Evolutionary conservation across 1,140 invertebrate species (phyloP).

Genomic region (Telenomus remus): DNA sequence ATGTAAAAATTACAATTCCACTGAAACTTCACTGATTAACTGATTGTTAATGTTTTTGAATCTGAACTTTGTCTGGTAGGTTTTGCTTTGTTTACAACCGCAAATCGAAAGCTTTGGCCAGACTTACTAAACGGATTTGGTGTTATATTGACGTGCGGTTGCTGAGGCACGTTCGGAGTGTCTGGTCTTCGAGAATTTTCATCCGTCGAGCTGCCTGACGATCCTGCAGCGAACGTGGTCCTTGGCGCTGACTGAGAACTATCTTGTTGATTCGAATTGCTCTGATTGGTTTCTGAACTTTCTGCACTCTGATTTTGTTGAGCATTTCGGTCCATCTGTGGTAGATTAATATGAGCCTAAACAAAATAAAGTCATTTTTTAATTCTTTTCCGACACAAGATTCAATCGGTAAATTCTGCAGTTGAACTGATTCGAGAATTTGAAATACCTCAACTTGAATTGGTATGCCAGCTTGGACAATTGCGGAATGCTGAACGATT

Average conservation of each 20-base stretch:
- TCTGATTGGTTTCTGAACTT: conserved; percentile 59
- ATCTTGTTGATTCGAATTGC: conserved; percentile 13
- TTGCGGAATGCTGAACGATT: conserved; percentile 82
- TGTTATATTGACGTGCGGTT: conserved; percentile 53
- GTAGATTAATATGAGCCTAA: conserved; percentile 77
- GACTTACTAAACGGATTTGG: conserved; percentile 63
- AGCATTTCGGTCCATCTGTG: conserved; percentile 56
- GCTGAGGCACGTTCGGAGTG: conserved; percentile 55
- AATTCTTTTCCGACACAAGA: no score
- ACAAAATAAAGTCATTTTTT: conserved; percentile 3
- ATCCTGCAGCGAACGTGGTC: conserved; percentile 54
- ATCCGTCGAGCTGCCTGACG: conserved; percentile 50
- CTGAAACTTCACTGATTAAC: no score
- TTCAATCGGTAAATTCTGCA: no score
- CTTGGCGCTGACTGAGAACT: conserved; percentile 56
- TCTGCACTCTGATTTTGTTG: conserved; percentile 59
- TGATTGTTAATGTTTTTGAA: no score
- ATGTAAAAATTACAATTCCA: no score
- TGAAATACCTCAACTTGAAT: conserved; percentile 78
- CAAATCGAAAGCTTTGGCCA: background rate
- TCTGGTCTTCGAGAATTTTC: conserved; percentile 50
- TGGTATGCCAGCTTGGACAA: conserved; percentile 80
- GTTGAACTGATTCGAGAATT: no score
- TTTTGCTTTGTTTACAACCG: no score
- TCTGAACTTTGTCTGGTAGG: no score